phyloP scores from a whole-genome alignment of 1,140 invertebrate species.

The Drosophila pectinifera region DNA sequence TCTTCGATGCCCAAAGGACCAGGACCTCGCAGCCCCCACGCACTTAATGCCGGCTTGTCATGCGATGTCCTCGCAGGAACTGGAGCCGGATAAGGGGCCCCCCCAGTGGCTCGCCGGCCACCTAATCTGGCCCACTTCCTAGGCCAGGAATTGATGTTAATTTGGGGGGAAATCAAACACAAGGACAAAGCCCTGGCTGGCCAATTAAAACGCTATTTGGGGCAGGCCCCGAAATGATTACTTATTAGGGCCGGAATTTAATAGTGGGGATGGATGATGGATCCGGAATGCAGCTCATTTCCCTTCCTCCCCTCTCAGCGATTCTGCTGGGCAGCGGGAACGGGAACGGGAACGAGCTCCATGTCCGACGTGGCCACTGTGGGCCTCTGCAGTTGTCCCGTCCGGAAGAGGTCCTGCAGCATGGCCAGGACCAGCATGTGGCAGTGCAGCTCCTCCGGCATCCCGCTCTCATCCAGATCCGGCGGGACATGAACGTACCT shows the following conservation, averaged over 20 bases:
- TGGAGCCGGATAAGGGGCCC: not conserved
- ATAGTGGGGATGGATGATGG: not conserved
- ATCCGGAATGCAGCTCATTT: not conserved
- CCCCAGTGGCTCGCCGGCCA: conserved; percentile 13
- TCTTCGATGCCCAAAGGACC: not conserved
- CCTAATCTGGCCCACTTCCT: conserved; percentile 4
- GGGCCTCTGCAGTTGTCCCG: conserved; percentile 1
- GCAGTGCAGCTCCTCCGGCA: conserved; percentile 23
- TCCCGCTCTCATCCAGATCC: conserved; percentile 13
- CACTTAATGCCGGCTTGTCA: conserved; percentile 62
- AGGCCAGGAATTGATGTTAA: conserved; percentile 50
- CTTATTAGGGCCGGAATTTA: not conserved
- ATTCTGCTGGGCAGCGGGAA: not conserved
- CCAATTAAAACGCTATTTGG: conserved; percentile 70
- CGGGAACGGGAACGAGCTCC: not conserved
- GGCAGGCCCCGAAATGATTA: not conserved
- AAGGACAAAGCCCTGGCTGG: conserved; percentile 7
- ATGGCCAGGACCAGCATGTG: conserved; percentile 32
- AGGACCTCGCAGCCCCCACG: not conserved
- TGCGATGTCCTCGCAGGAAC: conserved; percentile 35
- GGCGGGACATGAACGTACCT: conserved; percentile 26
- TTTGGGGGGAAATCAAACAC: conserved; percentile 47
- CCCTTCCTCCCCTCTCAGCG: not conserved
- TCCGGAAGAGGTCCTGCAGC: conserved; percentile 19
- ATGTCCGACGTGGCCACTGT: not conserved